Evolutionary conservation across 2,797 vertebrate species (phyloP), one percentile per base, ranked within the genome.

Genomic region (Onychomys leucogaster): DNA sequence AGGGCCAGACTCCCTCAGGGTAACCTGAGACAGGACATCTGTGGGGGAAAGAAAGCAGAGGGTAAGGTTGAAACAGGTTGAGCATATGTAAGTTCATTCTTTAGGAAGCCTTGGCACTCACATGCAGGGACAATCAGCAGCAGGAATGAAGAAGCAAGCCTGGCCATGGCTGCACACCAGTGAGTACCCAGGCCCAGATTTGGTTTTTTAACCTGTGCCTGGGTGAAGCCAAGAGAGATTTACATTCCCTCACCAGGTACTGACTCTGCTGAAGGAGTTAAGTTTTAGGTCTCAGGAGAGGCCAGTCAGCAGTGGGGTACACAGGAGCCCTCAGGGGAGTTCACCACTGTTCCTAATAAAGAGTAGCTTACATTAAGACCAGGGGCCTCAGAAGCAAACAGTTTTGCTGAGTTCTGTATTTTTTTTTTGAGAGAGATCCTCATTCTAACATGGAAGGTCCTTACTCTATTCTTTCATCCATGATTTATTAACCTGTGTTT

Each of bases 81-180:
- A 83, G 0, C 0, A 61, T 5, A 41, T 5, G 0, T 13, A 17
- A 13, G 2, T 8, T 61, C 3, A n/a, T 11, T 3, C 37, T 1
- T 1, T 9, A 43, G 4, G 1, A 1, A 34, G 5, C 16, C 16
- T 16, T 77, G 55, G 11, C 43, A 93, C 73, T 90, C 43, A 90
- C 81, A 95, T 13, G 43, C 5, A 65, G 57, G 37, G 12, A 21
- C 0, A 4, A 25, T 63, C 37, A 87, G 32, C 55, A 96, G 75
- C 2, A 90, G 75, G 6, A 91, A 25, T 0, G 7, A 67, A 49
- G 37, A 75, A 12, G 6, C 16, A 0, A 93, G 23, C 1, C 3
- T 80, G 52, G 65, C 52, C 73, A 90, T 37, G 52, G 5, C 21
- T 63, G 59, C 9, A 49, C 27, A 76, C 14, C 4, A 27, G 27